These are phyloP conservation scores for honey bee (Apis mellifera) DNA, from an alignment of 1,140 invertebrate species.

Conservation along the genomic window DNA sequence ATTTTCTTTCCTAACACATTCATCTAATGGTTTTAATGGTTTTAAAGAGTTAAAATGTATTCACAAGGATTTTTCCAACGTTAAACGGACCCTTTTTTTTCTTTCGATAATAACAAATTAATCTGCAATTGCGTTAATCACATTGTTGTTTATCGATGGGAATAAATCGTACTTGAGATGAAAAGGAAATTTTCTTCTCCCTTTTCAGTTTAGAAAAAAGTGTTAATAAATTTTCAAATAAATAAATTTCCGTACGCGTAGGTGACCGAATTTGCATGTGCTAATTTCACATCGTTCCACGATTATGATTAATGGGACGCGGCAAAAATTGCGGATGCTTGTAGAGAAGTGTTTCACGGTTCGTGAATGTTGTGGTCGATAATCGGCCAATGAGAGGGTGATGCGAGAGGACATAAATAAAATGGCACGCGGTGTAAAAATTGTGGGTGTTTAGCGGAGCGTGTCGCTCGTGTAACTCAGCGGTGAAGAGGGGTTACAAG, in stretches of 20 bases:
- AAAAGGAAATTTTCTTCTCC: too few species aligned
- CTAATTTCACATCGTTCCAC: not conserved
- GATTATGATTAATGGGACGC: not conserved
- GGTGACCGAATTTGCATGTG: not conserved
- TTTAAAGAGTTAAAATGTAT: not conserved
- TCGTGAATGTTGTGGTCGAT: not conserved
- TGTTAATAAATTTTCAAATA: too few species aligned
- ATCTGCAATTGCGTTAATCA: too few species aligned
- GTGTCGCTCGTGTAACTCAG: constrained; percentile 67
- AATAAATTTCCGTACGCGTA: too few species aligned
- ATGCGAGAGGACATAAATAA: constrained; percentile 72
- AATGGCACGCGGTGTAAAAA: constrained; percentile 74
- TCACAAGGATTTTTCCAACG: not conserved
- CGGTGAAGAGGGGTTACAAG: constrained; percentile 56
- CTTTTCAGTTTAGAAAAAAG: too few species aligned
- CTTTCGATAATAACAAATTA: not conserved
- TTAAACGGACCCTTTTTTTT: not conserved
- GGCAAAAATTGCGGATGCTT: too few species aligned
- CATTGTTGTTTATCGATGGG: too few species aligned
- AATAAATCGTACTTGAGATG: too few species aligned
- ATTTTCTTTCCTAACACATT: constrained; percentile 42
- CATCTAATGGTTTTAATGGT: constrained; percentile 28
- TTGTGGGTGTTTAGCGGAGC: constrained; percentile 78
- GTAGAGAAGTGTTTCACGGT: not conserved
- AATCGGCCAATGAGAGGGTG: constrained; percentile 68